Conservation (phyloP, 2,797 vertebrate genomes). For the Lophotriccus pileatus region DNA sequence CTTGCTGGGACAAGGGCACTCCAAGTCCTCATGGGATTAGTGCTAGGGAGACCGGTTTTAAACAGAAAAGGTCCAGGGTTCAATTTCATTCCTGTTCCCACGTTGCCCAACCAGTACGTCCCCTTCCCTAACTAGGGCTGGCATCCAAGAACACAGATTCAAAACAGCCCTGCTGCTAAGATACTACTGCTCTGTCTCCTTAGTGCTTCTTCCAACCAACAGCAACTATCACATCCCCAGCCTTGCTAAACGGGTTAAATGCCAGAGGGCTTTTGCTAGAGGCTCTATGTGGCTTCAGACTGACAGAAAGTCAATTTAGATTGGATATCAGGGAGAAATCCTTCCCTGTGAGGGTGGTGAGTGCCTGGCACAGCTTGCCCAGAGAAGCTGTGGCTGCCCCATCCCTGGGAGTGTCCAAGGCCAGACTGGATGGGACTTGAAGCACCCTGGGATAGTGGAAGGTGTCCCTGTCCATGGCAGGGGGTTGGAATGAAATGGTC, state of each 20-base stretch:
- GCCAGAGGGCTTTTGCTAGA: neutral
- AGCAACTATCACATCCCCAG: neutral
- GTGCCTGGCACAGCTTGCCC: neutral
- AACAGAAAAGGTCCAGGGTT: neutral
- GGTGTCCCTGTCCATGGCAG: neutral
- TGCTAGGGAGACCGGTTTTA: neutral
- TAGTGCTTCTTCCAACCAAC: neutral
- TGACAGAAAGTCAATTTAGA: neutral
- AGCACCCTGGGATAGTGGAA: rapidly evolving
- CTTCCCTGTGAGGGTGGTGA: rapidly evolving
- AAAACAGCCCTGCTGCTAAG: neutral
- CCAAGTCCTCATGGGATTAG: neutral
- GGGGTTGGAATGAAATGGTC: rapidly evolving
- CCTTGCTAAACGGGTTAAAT: neutral
- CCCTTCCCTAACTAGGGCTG: neutral
- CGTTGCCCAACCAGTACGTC: neutral
- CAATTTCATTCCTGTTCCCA: neutral
- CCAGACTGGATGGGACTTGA: rapidly evolving
- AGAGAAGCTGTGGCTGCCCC: neutral
- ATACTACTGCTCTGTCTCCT: neutral
- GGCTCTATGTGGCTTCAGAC: neutral
- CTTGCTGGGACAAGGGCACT: neutral
- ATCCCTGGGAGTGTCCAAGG: rapidly evolving
- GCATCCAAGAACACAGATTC: neutral
- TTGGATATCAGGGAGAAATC: neutral